Evolutionary conservation across 1,140 invertebrate species (phyloP).

Genomic region (Matsumurasca onukii): DNA sequence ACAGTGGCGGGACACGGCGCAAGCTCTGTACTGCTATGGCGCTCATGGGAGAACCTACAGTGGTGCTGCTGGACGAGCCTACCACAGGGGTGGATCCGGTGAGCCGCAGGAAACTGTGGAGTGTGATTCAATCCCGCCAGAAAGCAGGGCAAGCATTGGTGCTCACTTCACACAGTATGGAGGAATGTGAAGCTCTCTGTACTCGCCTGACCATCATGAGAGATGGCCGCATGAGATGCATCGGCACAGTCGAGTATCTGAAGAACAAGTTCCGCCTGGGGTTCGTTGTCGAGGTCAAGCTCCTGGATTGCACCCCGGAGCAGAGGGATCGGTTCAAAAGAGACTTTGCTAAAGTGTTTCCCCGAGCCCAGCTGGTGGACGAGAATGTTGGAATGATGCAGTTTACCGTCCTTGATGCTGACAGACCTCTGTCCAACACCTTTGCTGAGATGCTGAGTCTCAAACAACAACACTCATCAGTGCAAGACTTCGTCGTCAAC

Average conservation of each 20-base stretch:
- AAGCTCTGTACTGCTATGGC: conserved; percentile 88
- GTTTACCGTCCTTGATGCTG: background rate
- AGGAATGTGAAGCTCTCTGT: too few relatives aligned
- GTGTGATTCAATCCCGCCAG: conserved; percentile 30
- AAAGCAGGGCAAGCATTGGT: conserved; percentile 58
- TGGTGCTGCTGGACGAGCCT: too few relatives aligned
- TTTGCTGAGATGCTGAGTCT: background rate
- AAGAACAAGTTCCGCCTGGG: conserved; percentile 51
- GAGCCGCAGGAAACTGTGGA: conserved; percentile 54
- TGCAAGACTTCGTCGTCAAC: background rate
- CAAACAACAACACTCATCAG: background rate
- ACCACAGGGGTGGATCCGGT: conserved; percentile 41
- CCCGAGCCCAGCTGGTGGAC: background rate
- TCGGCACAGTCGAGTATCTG: conserved; percentile 51
- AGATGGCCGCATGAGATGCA: conserved; percentile 61
- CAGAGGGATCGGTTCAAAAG: background rate
- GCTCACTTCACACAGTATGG: too few relatives aligned
- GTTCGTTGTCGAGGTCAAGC: conserved; percentile 51
- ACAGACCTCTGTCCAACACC: background rate
- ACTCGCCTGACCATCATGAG: conserved; percentile 87
- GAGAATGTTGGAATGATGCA: background rate
- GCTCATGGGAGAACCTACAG: conserved; percentile 77
- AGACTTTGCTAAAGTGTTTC: background rate
- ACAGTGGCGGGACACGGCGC: conserved; percentile 88
- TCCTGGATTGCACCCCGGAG: background rate